Evolutionary conservation across 2,888 invertebrate species (phyloP).

Genomic region (Sialis fuliginosa): DNA sequence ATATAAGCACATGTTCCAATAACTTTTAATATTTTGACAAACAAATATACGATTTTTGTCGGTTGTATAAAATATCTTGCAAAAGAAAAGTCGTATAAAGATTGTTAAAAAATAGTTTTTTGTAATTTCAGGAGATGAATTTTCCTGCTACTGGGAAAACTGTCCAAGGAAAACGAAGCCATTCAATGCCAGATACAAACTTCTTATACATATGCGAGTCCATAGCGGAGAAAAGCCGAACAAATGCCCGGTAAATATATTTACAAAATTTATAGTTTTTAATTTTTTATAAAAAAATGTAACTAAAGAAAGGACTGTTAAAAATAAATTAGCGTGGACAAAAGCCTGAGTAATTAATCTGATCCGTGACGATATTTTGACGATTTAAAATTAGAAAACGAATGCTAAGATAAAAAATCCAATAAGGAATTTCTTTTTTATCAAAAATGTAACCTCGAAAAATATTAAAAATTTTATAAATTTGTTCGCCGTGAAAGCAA

Average conservation of each 20-base stretch:
- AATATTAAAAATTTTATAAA: too few species aligned
- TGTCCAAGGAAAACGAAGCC: conserved; percentile 78
- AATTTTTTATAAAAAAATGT: too few species aligned
- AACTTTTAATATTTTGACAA: neutral
- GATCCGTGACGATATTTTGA: too few species aligned
- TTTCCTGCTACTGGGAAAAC: conserved; percentile 86
- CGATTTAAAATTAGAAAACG: too few species aligned
- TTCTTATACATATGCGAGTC: conserved; percentile 90
- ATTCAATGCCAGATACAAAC: conserved; percentile 94
- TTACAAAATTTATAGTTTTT: neutral
- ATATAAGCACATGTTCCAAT: neutral
- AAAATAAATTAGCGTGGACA: too few species aligned
- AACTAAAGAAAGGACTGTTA: too few species aligned
- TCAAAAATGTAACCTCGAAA: too few species aligned
- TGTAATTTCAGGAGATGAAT: conserved; percentile 50
- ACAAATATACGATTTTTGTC: neutral
- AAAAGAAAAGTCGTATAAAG: neutral
- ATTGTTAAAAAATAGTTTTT: neutral
- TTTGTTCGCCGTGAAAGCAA: too few species aligned
- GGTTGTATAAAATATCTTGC: too few species aligned
- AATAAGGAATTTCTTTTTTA: too few species aligned
- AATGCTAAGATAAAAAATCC: too few species aligned
- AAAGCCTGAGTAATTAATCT: too few species aligned
- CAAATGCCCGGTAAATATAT: conserved; percentile 76
- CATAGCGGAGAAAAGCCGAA: conserved; percentile 98